Evolutionary conservation across 30 jellyfish, hydroid and myxozoan genomes (phyloP).

Genomic region (Catostylus mosaicus): DNA sequence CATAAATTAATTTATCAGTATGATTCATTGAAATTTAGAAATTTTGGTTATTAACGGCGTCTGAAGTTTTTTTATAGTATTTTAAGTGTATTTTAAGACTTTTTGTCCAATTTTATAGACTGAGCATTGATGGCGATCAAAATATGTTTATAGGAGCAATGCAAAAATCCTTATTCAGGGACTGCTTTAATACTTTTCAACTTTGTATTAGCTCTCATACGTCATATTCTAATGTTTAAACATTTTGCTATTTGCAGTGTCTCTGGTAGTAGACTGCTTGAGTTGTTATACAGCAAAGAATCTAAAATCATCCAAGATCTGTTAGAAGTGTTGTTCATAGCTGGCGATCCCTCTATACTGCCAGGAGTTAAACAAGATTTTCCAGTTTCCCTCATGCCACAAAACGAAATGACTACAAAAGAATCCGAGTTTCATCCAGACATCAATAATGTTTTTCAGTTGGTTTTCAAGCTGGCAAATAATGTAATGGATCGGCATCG

Average conservation of each 20-base stretch:
- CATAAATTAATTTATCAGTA: too few relatives aligned
- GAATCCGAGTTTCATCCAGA: constrained; percentile 17
- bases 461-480: constrained; percentile 14
- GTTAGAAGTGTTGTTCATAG: constrained; percentile 13
- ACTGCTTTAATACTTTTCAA: too few relatives aligned
- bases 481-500: constrained; percentile 21
- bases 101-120: neutral
- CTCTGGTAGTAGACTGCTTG: constrained; percentile 27
- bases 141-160: neutral
- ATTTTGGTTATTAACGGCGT: too few relatives aligned
- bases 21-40: too few relatives aligned
- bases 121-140: neutral
- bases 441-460: neutral
- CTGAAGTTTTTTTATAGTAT: too few relatives aligned
- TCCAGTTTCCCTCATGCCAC: constrained; percentile 35
- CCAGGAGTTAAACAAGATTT: neutral
- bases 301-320: constrained; percentile 21
- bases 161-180: too few relatives aligned
- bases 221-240: too few relatives aligned
- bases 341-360: constrained; percentile 26
- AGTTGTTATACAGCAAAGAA: neutral
- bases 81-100: neutral
- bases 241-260: neutral
- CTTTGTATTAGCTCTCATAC: too few relatives aligned
- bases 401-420: neutral